These are phyloP conservation scores for Heterocephalus glaber DNA, from an alignment of 2,113 vertebrate genomes.

Conservation along the genomic window DNA sequence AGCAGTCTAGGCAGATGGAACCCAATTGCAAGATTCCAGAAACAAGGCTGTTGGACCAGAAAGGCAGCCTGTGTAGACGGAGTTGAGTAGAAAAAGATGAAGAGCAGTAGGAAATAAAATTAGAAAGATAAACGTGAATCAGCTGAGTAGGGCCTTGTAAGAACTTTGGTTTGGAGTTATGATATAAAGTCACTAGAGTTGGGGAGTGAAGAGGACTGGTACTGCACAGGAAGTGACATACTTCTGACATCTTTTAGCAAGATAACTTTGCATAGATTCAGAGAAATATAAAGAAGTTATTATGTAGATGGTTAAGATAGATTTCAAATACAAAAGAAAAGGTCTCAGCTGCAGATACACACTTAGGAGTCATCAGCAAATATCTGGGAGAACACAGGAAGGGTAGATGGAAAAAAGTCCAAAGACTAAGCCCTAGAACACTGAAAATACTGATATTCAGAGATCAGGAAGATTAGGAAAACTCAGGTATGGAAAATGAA, in stretches of 20 bases:
- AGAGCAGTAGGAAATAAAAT: accelerated
- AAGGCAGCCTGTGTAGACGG: not conserved
- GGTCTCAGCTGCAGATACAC: not conserved
- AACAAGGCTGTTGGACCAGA: not conserved
- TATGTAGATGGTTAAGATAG: not conserved
- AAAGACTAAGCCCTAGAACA: not conserved
- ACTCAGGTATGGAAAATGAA: not conserved
- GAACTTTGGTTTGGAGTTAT: not conserved
- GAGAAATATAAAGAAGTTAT: not conserved
- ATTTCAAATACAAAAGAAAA: not conserved
- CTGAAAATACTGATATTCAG: not conserved
- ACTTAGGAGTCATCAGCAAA: not conserved
- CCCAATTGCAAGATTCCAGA: not conserved
- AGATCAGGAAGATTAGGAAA: not conserved
- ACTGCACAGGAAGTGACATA: not conserved
- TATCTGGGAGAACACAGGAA: not conserved
- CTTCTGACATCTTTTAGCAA: not conserved
- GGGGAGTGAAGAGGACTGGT: not conserved
- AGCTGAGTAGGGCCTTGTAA: not conserved
- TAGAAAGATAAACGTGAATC: not conserved
- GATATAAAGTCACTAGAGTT: not conserved
- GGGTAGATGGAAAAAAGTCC: not conserved
- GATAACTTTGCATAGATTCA: not conserved
- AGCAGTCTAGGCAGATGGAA: not conserved
- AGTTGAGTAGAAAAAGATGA: not conserved